Evolutionary conservation across 2,797 vertebrate genomes (phyloP), one percentile per base, ranked within the genome.

Genomic region (Megaceryle alcyon): DNA sequence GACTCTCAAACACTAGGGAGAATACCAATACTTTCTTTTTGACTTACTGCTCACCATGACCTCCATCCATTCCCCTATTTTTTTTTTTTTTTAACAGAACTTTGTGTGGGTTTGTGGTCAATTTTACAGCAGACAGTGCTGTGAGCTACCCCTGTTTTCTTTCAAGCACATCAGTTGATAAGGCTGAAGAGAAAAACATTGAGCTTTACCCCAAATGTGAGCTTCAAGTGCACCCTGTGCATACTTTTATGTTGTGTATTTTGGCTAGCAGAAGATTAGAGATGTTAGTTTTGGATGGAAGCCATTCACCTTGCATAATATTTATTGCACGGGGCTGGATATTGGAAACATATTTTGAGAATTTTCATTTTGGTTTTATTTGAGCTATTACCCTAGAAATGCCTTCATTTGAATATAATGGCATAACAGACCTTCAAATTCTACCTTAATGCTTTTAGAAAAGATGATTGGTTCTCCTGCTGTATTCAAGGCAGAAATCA

Each of bases 291-390:
- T 97, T 96, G 94, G 96, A 93, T 81, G 71, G 81, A 60, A 96
- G 88, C 95, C 95, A 96, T 92, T 96, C 95, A 94, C 85, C 91
- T 96, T 97, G 94, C 87, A 92, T 91, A 93, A 72, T 92, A 92
- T 95, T 96, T 96, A 95, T 90, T 94, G 82, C 91, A 66, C 3
- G 4, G 93, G 60, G 68, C 78, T 90, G 78, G 60, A 86, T 96
- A 96, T 92, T 97, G 82, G 84, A 95, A 96, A 93, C 86, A 83
- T 93, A 87, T 94, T 96, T 93, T 88, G 86, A 69, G 82, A 94
- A 79, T 66, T 70, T 95, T 86, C 60, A 29, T 95, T 93, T 85
- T 19, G 23, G 39, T 69, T 96, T 95, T 95, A 88, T 92, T 95
- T 93, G 86, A 78, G 81, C n/a, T 82, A 54, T 94, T 95, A 88